Percentiles rank a stretch among this genome's conserved stretches.
Conservation (phyloP, 2,113 vertebrate genomes). For the Podarcis muralis region DNA sequence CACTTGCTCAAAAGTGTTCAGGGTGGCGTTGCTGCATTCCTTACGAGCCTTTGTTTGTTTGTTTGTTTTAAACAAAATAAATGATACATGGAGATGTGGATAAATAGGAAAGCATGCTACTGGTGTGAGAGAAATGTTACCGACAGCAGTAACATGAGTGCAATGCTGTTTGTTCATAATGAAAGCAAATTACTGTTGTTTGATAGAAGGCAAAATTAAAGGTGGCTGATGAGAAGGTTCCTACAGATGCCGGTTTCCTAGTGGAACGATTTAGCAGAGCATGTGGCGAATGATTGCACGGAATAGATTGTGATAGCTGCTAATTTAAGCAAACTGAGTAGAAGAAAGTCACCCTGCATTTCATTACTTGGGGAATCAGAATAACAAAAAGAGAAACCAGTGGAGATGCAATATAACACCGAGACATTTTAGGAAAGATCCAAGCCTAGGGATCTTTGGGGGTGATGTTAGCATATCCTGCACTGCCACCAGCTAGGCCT, state of each 20-base stretch:
- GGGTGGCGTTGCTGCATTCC: background rate
- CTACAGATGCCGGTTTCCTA: background rate
- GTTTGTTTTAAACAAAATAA: constrained; percentile 13
- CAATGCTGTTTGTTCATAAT: background rate
- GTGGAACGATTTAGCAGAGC: background rate
- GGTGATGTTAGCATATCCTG: too few species aligned
- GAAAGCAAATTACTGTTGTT: background rate
- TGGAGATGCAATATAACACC: background rate
- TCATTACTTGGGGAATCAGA: background rate
- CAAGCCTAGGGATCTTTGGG: background rate
- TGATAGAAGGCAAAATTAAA: constrained; percentile 13
- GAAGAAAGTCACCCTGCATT: constrained; percentile 8
- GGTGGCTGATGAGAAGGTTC: background rate
- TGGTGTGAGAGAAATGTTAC: background rate
- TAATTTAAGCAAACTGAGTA: background rate
- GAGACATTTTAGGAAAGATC: background rate
- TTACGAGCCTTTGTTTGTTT: background rate
- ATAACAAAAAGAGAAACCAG: background rate
- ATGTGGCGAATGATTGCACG: constrained; percentile 2
- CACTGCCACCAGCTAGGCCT: too few species aligned
- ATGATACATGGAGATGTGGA: background rate
- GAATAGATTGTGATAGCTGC: background rate
- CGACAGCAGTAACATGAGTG: background rate
- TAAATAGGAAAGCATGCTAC: background rate
- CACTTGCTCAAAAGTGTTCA: background rate